Conservation (phyloP, 2,113 vertebrate species). For the Petroica traversi region DNA sequence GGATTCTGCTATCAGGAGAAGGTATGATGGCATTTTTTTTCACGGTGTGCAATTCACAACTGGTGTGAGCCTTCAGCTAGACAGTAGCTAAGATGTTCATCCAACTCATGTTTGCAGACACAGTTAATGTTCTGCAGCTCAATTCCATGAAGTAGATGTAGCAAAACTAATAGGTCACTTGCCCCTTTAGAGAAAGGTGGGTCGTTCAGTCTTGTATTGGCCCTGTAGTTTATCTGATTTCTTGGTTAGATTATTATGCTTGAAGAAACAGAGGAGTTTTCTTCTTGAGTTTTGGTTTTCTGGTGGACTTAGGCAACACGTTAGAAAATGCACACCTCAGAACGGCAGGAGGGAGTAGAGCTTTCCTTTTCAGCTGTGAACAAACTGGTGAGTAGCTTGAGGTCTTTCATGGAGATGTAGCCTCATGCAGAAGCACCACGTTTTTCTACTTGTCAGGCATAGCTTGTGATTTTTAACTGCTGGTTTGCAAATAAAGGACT, state of each 20-base stretch:
- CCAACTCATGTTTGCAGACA: background rate
- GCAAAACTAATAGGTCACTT: background rate
- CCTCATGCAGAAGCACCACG: rapidly evolving
- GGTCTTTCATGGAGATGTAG: background rate
- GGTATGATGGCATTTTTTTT: conserved; percentile 71
- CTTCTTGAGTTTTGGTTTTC: background rate
- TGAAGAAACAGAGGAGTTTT: background rate
- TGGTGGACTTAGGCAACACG: background rate
- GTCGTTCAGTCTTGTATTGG: background rate
- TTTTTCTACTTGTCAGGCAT: background rate
- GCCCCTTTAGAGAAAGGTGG: background rate
- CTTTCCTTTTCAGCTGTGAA: background rate
- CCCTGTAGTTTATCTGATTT: background rate
- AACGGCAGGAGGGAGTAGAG: background rate
- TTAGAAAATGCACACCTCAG: background rate
- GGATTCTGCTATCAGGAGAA: conserved; percentile 95
- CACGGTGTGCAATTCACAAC: background rate
- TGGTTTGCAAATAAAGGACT: background rate
- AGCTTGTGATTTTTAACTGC: background rate
- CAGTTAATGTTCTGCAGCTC: background rate
- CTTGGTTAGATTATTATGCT: background rate
- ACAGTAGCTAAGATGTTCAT: background rate
- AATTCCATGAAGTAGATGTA: background rate
- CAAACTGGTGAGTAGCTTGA: background rate
- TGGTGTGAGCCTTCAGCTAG: background rate